Evolutionary conservation across 1,140 invertebrate species (phyloP), one percentile per base, ranked within the genome.

Genomic region (Goniozus legneri): DNA sequence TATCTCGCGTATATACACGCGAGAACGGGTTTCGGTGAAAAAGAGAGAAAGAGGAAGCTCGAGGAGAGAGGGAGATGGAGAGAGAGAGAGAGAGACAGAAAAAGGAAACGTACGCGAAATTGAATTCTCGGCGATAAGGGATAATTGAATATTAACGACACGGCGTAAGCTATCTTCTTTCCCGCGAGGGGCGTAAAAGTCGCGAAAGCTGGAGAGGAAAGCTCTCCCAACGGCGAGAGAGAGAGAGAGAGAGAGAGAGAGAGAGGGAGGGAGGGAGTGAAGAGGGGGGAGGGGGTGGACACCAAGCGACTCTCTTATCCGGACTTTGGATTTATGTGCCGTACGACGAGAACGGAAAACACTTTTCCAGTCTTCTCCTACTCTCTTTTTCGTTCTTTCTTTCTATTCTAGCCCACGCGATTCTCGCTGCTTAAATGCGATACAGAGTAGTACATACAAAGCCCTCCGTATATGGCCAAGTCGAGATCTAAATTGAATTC

Each of bases 401-500:
- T 20, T 2, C 10, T 36, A 8, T 6, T n/a, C 4, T 12, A 12
- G n/a, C n/a, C 31, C 16, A 22, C 16, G 30, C 13, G 21, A 22
- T 34, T 16, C n/a, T n/a, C n/a, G n/a, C n/a, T n/a, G n/a, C n/a
- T n/a, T n/a, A n/a, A n/a, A 6, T 6, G 32, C 32, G 32, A 34
- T 15, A 15, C 32, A 34, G 32, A 6, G 32, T 6, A 13, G n/a
- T n/a, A n/a, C n/a, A n/a, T n/a, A n/a, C n/a, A n/a, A n/a, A n/a
- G n/a, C n/a, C n/a, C n/a, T n/a, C n/a, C n/a, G n/a, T n/a, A n/a
- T n/a, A n/a, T n/a, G n/a, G n/a, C n/a, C n/a, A n/a, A n/a, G n/a
- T n/a, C n/a, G 15, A 47, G 39, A 56, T 59, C 58, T 50, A 60
- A 60, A 60, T 60, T 60, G 58, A 60, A 60, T 60, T 60, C 54